Percentiles rank a stretch among this genome's conserved stretches.
Evolutionary conservation across 1,140 invertebrate species (phyloP).

Genomic region (Euborellia annulipes): DNA sequence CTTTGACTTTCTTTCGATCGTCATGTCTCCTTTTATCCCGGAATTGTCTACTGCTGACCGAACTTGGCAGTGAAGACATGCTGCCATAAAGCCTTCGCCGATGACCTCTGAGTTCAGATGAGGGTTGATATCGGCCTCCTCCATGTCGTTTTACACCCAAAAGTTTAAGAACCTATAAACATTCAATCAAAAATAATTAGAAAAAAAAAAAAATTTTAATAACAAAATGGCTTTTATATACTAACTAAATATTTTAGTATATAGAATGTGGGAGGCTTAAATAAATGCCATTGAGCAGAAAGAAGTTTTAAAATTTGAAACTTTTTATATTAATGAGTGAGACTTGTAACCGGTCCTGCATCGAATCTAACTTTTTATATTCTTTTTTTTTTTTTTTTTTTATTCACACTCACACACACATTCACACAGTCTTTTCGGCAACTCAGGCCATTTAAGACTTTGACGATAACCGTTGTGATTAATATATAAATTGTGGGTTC

Average conservation of each 20-base stretch:
- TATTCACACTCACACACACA: too few species aligned
- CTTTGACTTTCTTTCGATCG: conserved; percentile 54
- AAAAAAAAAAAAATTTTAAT: conserved; percentile 7
- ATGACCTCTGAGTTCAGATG: conserved; percentile 37
- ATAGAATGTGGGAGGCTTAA: neutral
- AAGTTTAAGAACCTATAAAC: conserved; percentile 64
- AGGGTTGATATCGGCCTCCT: conserved; percentile 34
- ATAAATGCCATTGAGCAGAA: too few species aligned
- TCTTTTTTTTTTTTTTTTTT: too few species aligned
- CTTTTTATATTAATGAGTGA: too few species aligned
- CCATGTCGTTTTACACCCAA: conserved; percentile 48
- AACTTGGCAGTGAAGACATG: conserved; percentile 67
- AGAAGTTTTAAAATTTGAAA: too few species aligned
- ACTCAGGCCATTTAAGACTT: too few species aligned
- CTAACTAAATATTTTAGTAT: conserved; percentile 1
- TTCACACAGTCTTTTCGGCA: too few species aligned
- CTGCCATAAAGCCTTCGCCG: conserved; percentile 51
- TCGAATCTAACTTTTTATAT: too few species aligned
- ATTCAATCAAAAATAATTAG: conserved; percentile 12
- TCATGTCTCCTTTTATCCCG: conserved; percentile 38
- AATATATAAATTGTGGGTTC: too few species aligned
- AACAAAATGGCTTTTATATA: neutral
- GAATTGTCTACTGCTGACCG: conserved; percentile 55
- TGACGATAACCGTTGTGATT: too few species aligned
- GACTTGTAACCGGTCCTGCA: too few species aligned